Evolutionary conservation across 1,140 invertebrate species (phyloP).

Genomic region (Scaptomyza hsui): DNA sequence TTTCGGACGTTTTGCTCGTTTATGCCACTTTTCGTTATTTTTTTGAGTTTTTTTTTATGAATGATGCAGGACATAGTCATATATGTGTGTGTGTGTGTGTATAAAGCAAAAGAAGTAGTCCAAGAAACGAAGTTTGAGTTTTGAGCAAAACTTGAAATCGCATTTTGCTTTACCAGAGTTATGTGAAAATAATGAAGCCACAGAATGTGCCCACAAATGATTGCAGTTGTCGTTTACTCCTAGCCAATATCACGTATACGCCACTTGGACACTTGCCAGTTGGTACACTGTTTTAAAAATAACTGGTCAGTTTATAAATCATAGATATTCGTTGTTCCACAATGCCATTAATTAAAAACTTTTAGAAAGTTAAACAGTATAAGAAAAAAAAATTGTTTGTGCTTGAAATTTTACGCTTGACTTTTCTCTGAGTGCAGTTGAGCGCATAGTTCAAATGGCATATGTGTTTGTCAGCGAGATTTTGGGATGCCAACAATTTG

Average conservation of each 20-base stretch:
- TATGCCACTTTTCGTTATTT: conserved; percentile 24
- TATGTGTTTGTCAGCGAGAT: conserved; percentile 5
- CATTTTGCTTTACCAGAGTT: conserved; percentile 20
- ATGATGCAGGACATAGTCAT: conserved; percentile 12
- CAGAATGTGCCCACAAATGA: conserved; percentile 51
- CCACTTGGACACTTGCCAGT: neutral
- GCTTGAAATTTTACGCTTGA: neutral
- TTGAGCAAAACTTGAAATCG: neutral
- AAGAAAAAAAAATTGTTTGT: too few relatives aligned
- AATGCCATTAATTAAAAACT: too few relatives aligned
- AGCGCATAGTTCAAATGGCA: neutral
- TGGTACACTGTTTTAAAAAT: neutral
- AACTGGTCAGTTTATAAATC: too few relatives aligned
- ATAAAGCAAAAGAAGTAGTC: conserved; percentile 23
- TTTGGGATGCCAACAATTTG: conserved; percentile 10
- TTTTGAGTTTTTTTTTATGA: conserved; percentile 24
- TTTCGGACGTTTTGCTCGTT: conserved; percentile 30
- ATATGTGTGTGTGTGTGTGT: conserved; percentile 15
- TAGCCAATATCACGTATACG: conserved; percentile 51
- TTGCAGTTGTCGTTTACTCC: conserved; percentile 28
- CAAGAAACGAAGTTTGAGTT: conserved; percentile 19
- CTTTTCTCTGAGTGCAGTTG: neutral
- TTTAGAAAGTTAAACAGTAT: too few relatives aligned
- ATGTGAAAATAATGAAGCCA: conserved; percentile 66
- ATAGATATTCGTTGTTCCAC: too few relatives aligned